Conservation (phyloP, 1,140 invertebrate species). For the Heliothis subflexa region DNA sequence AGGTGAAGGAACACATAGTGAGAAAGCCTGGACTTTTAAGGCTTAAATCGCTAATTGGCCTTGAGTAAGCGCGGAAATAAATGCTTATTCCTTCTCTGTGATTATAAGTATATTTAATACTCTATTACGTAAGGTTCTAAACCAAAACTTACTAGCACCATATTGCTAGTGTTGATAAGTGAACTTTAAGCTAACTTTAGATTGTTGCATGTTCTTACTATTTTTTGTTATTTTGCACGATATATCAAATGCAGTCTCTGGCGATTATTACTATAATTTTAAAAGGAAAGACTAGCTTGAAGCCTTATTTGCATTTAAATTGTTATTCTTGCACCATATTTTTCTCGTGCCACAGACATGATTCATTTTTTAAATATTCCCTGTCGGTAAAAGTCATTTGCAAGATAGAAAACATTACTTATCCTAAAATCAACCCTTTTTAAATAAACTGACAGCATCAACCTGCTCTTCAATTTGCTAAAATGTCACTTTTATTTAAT, state of each 20-base stretch:
- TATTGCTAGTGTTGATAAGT: neutral
- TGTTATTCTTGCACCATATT: conserved; percentile 11
- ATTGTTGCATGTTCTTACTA: neutral
- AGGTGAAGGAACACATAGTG: no score
- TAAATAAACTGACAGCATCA: neutral
- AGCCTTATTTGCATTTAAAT: conserved; percentile 13
- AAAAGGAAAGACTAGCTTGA: neutral
- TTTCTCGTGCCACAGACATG: neutral
- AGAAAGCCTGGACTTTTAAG: no score
- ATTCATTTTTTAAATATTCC: conserved; percentile 7
- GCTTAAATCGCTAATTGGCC: no score
- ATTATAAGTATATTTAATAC: no score
- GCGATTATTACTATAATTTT: neutral
- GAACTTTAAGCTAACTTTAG: neutral
- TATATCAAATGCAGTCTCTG: neutral
- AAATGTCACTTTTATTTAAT: conserved; percentile 17
- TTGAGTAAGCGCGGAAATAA: no score
- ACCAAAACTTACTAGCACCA: no score
- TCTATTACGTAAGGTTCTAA: no score
- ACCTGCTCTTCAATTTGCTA: neutral
- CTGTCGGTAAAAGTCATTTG: neutral
- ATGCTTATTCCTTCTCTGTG: no score
- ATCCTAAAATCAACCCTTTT: neutral
- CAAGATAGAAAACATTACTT: neutral
- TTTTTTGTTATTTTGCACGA: neutral